These are phyloP conservation scores for Asbolus verrucosus DNA, from an alignment of 1,140 invertebrate species.

Conservation along the genomic window DNA sequence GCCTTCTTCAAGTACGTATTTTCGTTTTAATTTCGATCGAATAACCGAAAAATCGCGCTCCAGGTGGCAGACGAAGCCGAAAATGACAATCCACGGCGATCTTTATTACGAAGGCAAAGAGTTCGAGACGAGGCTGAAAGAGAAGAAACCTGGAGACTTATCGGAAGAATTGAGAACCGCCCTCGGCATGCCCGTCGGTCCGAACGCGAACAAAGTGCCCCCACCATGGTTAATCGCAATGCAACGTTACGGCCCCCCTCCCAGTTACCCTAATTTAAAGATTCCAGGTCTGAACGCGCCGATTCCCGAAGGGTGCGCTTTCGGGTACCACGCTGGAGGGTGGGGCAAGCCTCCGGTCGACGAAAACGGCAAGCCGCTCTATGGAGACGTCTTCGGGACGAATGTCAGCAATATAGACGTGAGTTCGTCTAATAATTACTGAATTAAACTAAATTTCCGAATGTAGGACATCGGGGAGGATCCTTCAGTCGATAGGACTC, in stretches of 20 bases:
- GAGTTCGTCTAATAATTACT: slow-evolving; percentile 58
- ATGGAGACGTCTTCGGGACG: slow-evolving; percentile 98
- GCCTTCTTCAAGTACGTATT: slow-evolving; percentile 94
- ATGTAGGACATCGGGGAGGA: slow-evolving; percentile 79
- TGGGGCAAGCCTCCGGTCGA: slow-evolving; percentile 99
- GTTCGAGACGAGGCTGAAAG: slow-evolving; percentile 96
- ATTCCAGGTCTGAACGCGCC: slow-evolving; percentile 95
- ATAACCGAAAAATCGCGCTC: slow-evolving; percentile 36
- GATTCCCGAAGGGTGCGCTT: slow-evolving; percentile 96
- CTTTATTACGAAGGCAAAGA: slow-evolving; percentile 99
- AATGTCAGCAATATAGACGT: slow-evolving; percentile 73
- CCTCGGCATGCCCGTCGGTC: slow-evolving; percentile 98
- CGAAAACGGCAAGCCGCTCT: slow-evolving; percentile 96
- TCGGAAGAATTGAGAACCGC: slow-evolving; percentile 96
- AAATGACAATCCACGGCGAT: slow-evolving; percentile 99
- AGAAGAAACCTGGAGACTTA: slow-evolving; percentile 98
- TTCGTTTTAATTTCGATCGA: not conserved
- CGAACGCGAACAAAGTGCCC: slow-evolving; percentile 88
- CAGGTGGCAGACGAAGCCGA: slow-evolving; percentile 98
- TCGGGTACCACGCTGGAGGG: slow-evolving; percentile 98
- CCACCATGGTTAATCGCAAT: slow-evolving; percentile 99
- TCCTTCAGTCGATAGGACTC: slow-evolving; percentile 89
- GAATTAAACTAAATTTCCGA: slow-evolving; percentile 30
- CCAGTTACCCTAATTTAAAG: slow-evolving; percentile 98
- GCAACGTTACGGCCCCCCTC: slow-evolving; percentile 99